Evolutionary conservation across 2,113 vertebrate genomes (phyloP), one percentile per base, ranked within the genome.

Genomic region (Helogale parvula): DNA sequence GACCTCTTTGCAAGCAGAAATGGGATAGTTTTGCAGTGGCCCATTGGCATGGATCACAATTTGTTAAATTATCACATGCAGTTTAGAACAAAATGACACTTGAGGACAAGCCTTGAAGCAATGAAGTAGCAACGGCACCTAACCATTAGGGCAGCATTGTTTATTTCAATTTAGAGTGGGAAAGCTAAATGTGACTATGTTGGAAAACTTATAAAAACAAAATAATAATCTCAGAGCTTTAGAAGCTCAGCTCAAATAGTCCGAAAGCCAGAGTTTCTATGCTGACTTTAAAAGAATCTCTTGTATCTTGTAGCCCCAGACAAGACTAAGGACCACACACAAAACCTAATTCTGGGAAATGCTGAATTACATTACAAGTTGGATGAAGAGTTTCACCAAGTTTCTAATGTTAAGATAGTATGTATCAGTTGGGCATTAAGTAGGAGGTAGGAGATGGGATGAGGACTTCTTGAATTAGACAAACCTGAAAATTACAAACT

Each of bases 141-240:
- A 29, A 31, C 23, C n/a, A 72, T 47, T 25, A 88, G 9, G 52
- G 31, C 76, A 93, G 41, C 19, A 23, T 10, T 71, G 11, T 71
- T 69, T 83, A 71, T 71, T 69, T 23, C 13, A 77, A 93, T 45
- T 23, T 54, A 50, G 33, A 5, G 41, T 38, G 9, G 25, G 45
- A 77, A 94, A 19, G 63, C 68, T 71, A 54, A 52, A 69, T 83
- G 12, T 69, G 60, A 87, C 38, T 87, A 66, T 63, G 35, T 17
- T 41, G 91, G 10, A 91, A 16, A 87, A 69, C 16, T 82, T 68
- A 94, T 35, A 60, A 74, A 95, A 90, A 77, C 50, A 88, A 91
- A 94, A 65, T 50, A 6, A 81, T 88, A 45, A 88, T 57, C 41
- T 66, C 35, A 88, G 31, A 33, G 25, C 27, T 72, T 84, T 80